A percentile compares a stretch with the other conserved stretches of the same genome.
Evolutionary conservation across 2,113 vertebrate genomes (phyloP).

Genomic region (Periophthalmus modestus): DNA sequence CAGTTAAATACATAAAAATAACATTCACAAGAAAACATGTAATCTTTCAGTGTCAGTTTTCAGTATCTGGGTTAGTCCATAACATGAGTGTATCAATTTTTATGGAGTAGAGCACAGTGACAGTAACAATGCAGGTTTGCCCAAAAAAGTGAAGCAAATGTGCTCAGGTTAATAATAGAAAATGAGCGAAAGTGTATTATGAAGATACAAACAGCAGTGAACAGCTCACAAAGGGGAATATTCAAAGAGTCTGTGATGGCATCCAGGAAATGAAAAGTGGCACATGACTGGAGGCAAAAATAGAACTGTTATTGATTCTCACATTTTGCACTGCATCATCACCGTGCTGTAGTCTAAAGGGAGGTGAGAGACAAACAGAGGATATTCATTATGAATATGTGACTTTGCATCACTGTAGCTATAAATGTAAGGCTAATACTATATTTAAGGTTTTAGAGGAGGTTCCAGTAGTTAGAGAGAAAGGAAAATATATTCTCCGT

Average conservation of each 20-base stretch:
- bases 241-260: conserved; percentile 29
- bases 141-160: background rate
- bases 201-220: conserved; percentile 17
- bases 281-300: conserved; percentile 27
- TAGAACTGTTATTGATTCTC: conserved; percentile 44
- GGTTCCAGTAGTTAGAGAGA: conserved; percentile 2
- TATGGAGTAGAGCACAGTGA: conserved; percentile 36
- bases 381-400: background rate
- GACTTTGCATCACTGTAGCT: conserved; percentile 12
- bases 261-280: conserved; percentile 45
- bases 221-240: conserved; percentile 22
- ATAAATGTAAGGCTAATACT: background rate
- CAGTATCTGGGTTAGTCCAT: conserved; percentile 10
- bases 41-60: conserved; percentile 12
- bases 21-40: background rate
- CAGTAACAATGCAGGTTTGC: conserved; percentile 12
- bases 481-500: background rate
- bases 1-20: conserved; percentile 18
- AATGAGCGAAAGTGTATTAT: background rate
- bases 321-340: conserved; percentile 22
- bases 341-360: background rate
- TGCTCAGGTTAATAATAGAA: background rate
- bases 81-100: conserved; percentile 44
- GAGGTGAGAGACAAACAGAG: background rate
- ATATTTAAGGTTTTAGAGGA: conserved; percentile 9